A percentile compares a stretch with the other conserved stretches of the same genome.
Evolutionary conservation across 2,113 vertebrate genomes (phyloP).

Genomic region (Ameiurus melas): DNA sequence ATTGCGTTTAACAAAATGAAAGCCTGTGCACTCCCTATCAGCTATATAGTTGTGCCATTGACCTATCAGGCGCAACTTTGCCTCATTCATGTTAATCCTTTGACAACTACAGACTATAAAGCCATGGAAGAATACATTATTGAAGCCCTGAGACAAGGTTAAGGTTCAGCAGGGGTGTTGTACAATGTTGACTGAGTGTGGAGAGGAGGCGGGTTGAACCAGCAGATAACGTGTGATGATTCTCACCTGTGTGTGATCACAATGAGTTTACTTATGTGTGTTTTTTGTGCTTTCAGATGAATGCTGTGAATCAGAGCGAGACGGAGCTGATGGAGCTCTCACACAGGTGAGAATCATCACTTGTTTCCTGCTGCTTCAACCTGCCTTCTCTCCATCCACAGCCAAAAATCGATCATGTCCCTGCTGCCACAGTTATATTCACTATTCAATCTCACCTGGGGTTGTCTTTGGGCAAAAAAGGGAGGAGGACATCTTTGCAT

Average conservation of each 20-base stretch:
- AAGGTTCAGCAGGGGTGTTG: neutral
- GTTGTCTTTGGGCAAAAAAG: neutral
- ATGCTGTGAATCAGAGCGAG: neutral
- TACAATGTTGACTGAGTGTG: neutral
- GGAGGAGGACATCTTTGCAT: neutral
- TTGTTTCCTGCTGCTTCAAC: neutral
- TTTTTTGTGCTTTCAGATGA: neutral
- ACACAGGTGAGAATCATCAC: neutral
- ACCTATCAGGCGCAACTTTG: neutral
- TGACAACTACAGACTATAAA: neutral
- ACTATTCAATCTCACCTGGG: neutral
- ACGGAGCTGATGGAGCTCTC: neutral
- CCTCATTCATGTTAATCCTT: neutral
- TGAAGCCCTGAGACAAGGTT: neutral
- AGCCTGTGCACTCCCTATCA: neutral
- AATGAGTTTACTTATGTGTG: neutral
- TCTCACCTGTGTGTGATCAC: neutral
- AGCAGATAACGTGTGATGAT: neutral
- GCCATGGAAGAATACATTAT: neutral
- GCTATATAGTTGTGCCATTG: neutral
- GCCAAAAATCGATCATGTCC: neutral
- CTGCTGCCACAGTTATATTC: neutral
- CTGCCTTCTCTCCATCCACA: neutral
- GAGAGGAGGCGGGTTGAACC: neutral
- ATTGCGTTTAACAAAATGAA: neutral